Base-by-base conservation (phyloP, 2,113 vertebrate genomes). In the Ochotona curzoniae region DNA sequence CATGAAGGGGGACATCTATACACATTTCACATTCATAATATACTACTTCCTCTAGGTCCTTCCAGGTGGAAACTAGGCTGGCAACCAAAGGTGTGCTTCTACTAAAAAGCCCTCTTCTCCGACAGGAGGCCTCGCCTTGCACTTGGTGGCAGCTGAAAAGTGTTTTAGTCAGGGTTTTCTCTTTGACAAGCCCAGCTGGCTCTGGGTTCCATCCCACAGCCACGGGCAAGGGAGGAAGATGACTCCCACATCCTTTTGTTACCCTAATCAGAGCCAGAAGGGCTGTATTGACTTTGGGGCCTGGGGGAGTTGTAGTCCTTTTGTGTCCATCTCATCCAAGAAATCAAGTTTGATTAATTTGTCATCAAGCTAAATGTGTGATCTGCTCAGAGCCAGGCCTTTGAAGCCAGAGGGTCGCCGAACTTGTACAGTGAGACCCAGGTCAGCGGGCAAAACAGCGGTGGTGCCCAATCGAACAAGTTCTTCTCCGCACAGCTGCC, bases 311-410 rank as follows among this genome's bases (percentile, higher is more conserved):
- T 21, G 2, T 57, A 5, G 79, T 92, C 92, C 96, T 97, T 98
- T 97, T 97, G 95, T 96, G 95, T 88, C 96, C 91, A 96, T 94
- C 28, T 10, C 94, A 79, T 95, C 87, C 90, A 93, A 96, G 96
- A 94, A 97, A 97, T 87, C 88, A 95, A 95, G 90, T 97, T 96
- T 96, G 95, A 97, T 97, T 97, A 97, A 97, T 97, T 97, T 97
- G 93, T 96, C 95, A 95, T 93, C n/a, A 26, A 96, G 94, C 93
- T 94, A 83, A 97, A 94, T 1, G 93, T 94, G 90, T 94, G 97
- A 95, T 97, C 91, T 30, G 30, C 91, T 94, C 92, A 44, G 83
- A 89, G 93, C 88, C 94, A 81, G 92, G 63, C 91, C 96, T 95
- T 87, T 32, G 95, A 95, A 94, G 95, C 91, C 87, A 67, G 94